Base-by-base conservation (phyloP, 2,113 vertebrate species). In the Semicossyphus pulcher region DNA sequence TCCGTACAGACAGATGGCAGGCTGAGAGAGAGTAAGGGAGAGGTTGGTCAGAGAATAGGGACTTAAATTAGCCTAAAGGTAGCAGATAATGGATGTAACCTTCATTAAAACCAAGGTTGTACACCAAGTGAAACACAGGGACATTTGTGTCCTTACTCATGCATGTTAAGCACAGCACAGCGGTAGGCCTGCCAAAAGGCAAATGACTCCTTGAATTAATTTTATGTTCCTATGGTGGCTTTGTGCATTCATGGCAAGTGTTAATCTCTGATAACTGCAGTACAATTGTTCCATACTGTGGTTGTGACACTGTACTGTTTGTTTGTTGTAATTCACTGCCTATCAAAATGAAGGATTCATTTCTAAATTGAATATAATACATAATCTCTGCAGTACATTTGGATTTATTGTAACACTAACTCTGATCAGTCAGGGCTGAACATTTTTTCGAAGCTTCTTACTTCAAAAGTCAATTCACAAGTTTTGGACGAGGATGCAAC, bases 11-110 rank as follows among this genome's bases (percentile, higher is more conserved):
- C 31, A 49, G 36, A 25, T 7, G 25, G 18, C 2, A 2, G 2
- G n/a, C n/a, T 36, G 18, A 54, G 52, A 57, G 64, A 0, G 51
- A 16, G 54, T 25, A 3, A 32, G 54, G 42, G 49, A 48, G 66
- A 48, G 29, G 36, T 16, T 52, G 36, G 23, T 76, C 37, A 70
- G 48, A 25, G 15, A 9, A 4, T 1, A 16, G 36, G 69, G 58
- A 56, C 45, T 36, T 63, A 28, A 66, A 75, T 66, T 72, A 71
- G 84, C 83, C 87, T 81, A 58, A 88, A 88, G 81, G 53, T 75
- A 66, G 53, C 52, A 68, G 20, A 77, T 86, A 88, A 90, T 86
- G 72, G 83, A 86, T 81, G 57, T 68, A 72, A 80, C 79, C 81
- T 83, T 82, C 52, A 76, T 66, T 71, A 44, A 58, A 68, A 74